Percentiles rank a stretch among this genome's conserved stretches.
Conservation (phyloP, 1,140 invertebrate genomes). For the Polypedilum pembai region DNA sequence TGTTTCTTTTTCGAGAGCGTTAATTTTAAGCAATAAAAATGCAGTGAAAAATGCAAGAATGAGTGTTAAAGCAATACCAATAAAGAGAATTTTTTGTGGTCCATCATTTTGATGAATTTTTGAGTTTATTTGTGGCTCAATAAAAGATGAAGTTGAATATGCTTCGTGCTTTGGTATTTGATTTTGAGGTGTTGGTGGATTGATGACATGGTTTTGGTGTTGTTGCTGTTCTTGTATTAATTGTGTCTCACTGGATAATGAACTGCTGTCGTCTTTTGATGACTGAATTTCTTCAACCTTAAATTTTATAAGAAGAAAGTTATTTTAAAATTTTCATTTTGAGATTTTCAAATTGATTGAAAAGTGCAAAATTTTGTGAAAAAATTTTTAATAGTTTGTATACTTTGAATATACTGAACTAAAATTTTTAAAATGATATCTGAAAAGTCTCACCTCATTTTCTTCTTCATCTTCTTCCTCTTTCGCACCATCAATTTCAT, state of each 20-base stretch:
- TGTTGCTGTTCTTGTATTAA: background rate
- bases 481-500: slow-evolving; percentile 35
- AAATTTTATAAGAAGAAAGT: background rate
- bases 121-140: slow-evolving; percentile 33
- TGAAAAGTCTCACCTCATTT: background rate
- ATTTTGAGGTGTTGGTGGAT: slow-evolving; percentile 1
- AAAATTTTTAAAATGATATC: slow-evolving; percentile 31
- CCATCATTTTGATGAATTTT: slow-evolving; percentile 36
- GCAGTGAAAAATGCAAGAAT: slow-evolving; percentile 38
- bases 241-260: background rate
- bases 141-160: background rate
- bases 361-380: slow-evolving; percentile 29
- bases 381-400: slow-evolving; percentile 37
- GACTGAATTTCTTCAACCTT: background rate
- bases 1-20: slow-evolving; percentile 35
- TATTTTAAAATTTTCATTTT: too few species aligned
- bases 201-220: background rate
- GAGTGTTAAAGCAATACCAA: slow-evolving; percentile 37
- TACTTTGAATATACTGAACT: too few species aligned
- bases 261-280: background rate
- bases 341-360: too few species aligned
- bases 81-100: background rate
- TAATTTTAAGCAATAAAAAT: slow-evolving; percentile 38
- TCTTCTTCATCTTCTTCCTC: slow-evolving; percentile 35
- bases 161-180: background rate